phyloP scores from a whole-genome alignment of 2,888 invertebrate species.

The Andrena bicolor region DNA sequence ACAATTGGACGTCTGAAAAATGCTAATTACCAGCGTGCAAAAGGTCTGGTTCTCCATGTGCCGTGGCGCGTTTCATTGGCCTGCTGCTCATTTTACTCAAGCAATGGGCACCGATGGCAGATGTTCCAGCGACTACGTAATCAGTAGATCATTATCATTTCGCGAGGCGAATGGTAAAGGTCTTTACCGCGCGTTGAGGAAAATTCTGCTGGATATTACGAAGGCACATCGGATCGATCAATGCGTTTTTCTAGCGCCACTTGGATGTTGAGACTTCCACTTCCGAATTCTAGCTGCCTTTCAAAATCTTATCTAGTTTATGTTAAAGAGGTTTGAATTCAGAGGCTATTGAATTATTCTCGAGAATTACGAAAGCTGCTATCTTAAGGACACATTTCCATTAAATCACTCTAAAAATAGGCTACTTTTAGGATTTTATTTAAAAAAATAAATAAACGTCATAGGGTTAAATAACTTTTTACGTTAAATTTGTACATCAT shows the following conservation, averaged over 20 bases:
- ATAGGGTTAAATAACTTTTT: too few relatives aligned
- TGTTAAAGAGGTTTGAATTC: too few relatives aligned
- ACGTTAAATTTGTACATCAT: too few relatives aligned
- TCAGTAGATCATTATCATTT: constrained; percentile 62
- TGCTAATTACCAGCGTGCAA: constrained; percentile 27
- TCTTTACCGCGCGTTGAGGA: constrained; percentile 22
- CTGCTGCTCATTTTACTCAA: constrained; percentile 27
- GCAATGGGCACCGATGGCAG: constrained; percentile 32
- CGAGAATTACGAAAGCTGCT: too few relatives aligned
- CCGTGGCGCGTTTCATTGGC: constrained; percentile 19
- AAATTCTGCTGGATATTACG: constrained; percentile 24
- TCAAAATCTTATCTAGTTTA: too few relatives aligned
- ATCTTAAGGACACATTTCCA: too few relatives aligned
- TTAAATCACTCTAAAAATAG: too few relatives aligned
- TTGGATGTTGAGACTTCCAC: not conserved
- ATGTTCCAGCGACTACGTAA: constrained; percentile 63
- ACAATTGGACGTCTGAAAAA: constrained; percentile 25
- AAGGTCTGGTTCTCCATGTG: constrained; percentile 18
- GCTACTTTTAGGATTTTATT: too few relatives aligned
- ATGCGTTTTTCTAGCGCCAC: not conserved
- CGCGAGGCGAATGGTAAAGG: constrained; percentile 42
- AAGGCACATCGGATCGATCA: not conserved
- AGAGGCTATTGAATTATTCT: too few relatives aligned
- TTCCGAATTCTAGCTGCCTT: too few relatives aligned
- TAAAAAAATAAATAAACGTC: too few relatives aligned